A percentile compares a stretch with the other conserved stretches of the same genome.
Evolutionary conservation across 2,797 vertebrate species (phyloP).

Genomic region (Myotis daubentonii): DNA sequence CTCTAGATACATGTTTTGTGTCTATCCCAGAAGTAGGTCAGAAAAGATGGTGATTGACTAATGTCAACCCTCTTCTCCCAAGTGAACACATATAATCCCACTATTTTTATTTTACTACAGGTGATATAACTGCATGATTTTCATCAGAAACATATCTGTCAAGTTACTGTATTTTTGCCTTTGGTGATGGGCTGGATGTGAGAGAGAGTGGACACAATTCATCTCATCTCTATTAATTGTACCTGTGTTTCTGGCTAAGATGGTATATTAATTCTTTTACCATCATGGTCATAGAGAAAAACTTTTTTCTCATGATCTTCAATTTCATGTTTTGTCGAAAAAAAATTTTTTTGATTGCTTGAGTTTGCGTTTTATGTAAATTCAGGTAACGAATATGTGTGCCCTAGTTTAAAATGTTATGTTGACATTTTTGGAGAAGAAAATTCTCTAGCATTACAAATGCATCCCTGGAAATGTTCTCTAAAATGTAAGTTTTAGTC

Average conservation of each 20-base stretch:
- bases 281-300: background rate
- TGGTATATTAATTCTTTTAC: conserved; percentile 53
- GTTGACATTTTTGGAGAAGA: conserved; percentile 59
- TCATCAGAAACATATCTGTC: background rate
- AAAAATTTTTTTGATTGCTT: background rate
- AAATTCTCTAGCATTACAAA: conserved; percentile 56
- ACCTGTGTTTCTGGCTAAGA: background rate
- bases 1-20: background rate
- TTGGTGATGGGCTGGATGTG: background rate
- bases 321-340: conserved; percentile 49
- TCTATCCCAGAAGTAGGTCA: conserved; percentile 45
- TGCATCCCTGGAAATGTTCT: conserved; percentile 54
- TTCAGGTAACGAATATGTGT: conserved; percentile 20
- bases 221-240: background rate
- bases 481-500: conserved; percentile 59
- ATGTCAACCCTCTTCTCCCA: background rate
- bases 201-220: background rate
- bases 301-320: conserved; percentile 1
- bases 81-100: background rate
- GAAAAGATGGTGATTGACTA: background rate
- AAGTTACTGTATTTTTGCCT: conserved; percentile 1
- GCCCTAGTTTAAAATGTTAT: conserved; percentile 64
- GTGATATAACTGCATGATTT: background rate
- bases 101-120: background rate
- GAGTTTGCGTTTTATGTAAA: conserved; percentile 51